Base-by-base conservation (phyloP, 2,888 invertebrate species). In the Platycheirus rosarum region DNA sequence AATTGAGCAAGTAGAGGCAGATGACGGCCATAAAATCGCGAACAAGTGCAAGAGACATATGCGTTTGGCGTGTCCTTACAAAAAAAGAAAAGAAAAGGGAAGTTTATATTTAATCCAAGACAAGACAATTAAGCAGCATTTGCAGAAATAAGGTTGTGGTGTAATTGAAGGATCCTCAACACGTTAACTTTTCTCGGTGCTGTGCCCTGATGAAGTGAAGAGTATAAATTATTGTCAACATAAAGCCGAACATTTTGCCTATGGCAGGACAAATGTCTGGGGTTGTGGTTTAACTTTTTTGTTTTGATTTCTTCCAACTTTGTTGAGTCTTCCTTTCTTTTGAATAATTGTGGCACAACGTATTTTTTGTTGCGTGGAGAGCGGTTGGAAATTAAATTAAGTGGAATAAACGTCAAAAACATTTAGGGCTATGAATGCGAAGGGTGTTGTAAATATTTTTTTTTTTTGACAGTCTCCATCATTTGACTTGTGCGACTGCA, bases 341-440 rank as follows among this genome's bases (percentile, higher is more conserved):
- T 62, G 42, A 60, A 16, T 42, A 26, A 42, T 60, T 60, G 14
- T 60, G n/a, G n/a, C n/a, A n/a, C n/a, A n/a, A 40, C 2, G 9
- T 16, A 29, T 16, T 48, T 37, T 65, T 23, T 8, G n/a, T 44
- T 42, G 18, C 40, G n/a, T 23, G 35, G 49, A 46, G 55, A 63
- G 73, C 37, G 82, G 77, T 51, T 73, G 40, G 6, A 70, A 73
- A 77, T 82, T 82, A 82, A 77, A 77, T 82, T 77, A 77, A 82
- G 77, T 77, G 82, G 63, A 82, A 82, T 82, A 71, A 73, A 82
- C 71, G 68, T 71, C 68, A 68, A 82, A 77, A 82, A 73, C 62
- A 55, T 73, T 82, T 77, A 75, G 49, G 42, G 40, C 62, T 63
- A 57, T 75, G 63, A 78, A 62, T 62, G 49, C 14, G 7, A 18